phyloP scores from a whole-genome alignment of 2,797 vertebrate species.

The Uromys caudimaculatus region DNA sequence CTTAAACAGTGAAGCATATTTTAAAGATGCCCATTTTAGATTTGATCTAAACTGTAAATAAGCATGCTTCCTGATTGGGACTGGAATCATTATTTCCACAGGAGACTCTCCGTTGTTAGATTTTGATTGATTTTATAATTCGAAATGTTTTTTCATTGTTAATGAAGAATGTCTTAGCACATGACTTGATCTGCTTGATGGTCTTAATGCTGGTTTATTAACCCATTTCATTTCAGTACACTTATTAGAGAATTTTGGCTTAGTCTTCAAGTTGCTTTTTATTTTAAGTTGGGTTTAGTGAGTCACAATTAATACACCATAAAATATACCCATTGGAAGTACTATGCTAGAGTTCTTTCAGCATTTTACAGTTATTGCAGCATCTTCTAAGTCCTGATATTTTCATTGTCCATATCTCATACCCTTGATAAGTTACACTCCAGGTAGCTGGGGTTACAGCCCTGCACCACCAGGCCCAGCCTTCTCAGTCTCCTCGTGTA shows the following conservation, averaged over 20 bases:
- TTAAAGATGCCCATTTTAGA: background rate
- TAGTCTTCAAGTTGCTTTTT: background rate
- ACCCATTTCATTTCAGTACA: background rate
- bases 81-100: conserved; percentile 15
- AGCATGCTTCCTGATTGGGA: background rate
- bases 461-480: background rate
- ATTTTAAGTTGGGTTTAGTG: background rate
- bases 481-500: background rate
- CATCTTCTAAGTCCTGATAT: background rate
- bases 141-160: background rate
- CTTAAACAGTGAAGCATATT: background rate
- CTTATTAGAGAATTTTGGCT: background rate
- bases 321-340: background rate
- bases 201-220: background rate
- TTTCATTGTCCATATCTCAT: background rate
- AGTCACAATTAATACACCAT: background rate
- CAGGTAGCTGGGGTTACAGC: background rate
- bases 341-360: background rate
- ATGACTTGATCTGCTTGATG: background rate
- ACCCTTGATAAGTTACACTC: background rate
- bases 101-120: background rate
- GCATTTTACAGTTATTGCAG: background rate
- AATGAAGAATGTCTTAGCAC: background rate
- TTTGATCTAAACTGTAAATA: background rate
- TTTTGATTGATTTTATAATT: conserved; percentile 22